These are phyloP conservation scores for Bergia puertoricense DNA, from an alignment of 92 coral and sea anemone species.

Conservation along the genomic window DNA sequence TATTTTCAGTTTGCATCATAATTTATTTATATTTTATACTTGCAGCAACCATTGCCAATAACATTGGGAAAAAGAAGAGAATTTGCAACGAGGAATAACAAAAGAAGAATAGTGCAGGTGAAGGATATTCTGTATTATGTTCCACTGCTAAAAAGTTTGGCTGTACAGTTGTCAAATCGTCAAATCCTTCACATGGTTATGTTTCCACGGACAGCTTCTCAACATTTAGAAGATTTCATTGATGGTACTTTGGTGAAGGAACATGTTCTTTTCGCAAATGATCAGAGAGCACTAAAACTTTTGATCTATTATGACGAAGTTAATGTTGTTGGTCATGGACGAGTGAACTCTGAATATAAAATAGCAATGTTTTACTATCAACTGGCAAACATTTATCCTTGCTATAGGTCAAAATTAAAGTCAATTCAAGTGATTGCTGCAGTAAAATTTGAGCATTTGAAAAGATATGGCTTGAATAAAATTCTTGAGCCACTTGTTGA, in stretches of 20 bases:
- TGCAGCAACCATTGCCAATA: no score
- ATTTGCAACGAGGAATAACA: constrained; percentile 8
- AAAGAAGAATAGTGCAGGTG: constrained; percentile 26
- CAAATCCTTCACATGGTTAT: constrained; percentile 37
- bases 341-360: background rate
- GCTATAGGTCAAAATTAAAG: constrained; percentile 40
- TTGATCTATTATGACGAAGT: constrained; percentile 62
- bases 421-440: constrained; percentile 53
- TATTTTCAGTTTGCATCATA: no score
- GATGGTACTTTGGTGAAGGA: constrained; percentile 33
- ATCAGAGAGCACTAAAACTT: constrained; percentile 32
- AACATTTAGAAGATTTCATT: constrained; percentile 32
- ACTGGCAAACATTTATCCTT: constrained; percentile 35
- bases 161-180: constrained; percentile 39
- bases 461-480: constrained; percentile 52
- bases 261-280: constrained; percentile 47
- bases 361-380: constrained; percentile 51
- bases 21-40: no score
- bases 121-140: constrained; percentile 50
- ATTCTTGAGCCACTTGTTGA: constrained; percentile 51
- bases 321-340: constrained; percentile 16
- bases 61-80: background rate
- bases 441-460: constrained; percentile 32
- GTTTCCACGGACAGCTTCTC: background rate
- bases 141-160: constrained; percentile 44